A percentile compares a stretch with the other conserved stretches of the same genome.
These are phyloP conservation scores for Urocyon cinereoargenteus DNA, from an alignment of 2,797 vertebrate genomes.

Conservation along the genomic window DNA sequence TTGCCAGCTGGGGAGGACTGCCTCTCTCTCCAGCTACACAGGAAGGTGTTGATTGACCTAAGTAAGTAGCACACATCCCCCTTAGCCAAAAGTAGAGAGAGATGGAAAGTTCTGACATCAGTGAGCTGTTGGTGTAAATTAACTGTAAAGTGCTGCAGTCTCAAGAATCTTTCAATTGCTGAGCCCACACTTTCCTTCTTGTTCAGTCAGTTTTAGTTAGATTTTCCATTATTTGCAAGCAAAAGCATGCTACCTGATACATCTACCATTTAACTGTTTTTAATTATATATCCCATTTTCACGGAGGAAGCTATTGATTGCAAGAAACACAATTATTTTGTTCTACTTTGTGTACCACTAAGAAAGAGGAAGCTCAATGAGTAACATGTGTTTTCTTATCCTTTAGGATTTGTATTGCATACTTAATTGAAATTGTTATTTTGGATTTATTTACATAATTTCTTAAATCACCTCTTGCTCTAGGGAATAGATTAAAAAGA, in stretches of 20 bases:
- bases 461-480: not conserved
- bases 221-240: slow-evolving; percentile 46
- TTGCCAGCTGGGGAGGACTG: not conserved
- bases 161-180: slow-evolving; percentile 27
- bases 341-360: not conserved
- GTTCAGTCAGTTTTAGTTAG: not conserved
- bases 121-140: not conserved
- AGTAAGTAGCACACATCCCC: not conserved
- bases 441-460: not conserved
- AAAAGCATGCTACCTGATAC: not conserved
- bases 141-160: not conserved
- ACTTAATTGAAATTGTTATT: not conserved
- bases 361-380: not conserved
- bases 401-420: not conserved
- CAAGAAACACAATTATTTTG: not conserved
- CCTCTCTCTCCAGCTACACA: not conserved
- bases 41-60: not conserved
- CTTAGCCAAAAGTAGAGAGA: not conserved
- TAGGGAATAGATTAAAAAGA: not conserved
- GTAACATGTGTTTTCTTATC: not conserved
- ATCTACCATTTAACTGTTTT: slow-evolving; percentile 51
- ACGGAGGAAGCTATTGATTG: not conserved
- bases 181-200: not conserved
- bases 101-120: not conserved
- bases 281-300: slow-evolving; percentile 32